Conservation (phyloP, 2,888 invertebrate species). For the Didymodactylos carnosus region DNA sequence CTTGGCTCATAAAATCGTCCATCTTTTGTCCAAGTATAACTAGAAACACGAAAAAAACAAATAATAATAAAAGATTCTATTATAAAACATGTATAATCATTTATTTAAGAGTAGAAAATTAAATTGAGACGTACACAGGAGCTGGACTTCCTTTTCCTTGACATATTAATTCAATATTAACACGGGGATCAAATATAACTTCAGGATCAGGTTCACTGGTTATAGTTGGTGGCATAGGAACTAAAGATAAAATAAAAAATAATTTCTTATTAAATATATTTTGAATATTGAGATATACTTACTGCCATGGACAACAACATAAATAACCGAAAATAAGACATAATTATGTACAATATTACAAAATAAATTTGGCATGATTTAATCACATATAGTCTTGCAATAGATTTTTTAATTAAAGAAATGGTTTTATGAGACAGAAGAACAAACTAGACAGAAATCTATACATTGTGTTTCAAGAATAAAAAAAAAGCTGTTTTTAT, state of each 20-base stretch:
- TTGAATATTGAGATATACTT: not conserved
- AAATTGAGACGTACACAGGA: too few relatives aligned
- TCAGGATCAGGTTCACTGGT: constrained; percentile 9
- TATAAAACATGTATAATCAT: too few relatives aligned
- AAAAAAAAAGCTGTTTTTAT: too few relatives aligned
- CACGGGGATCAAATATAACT: constrained; percentile 14
- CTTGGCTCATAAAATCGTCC: constrained; percentile 13
- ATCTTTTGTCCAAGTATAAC: constrained; percentile 14
- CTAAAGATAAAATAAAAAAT: not conserved
- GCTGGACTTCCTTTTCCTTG: constrained; percentile 9
- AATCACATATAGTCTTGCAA: too few relatives aligned
- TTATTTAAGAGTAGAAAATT: too few relatives aligned
- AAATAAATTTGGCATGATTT: too few relatives aligned
- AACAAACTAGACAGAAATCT: too few relatives aligned
- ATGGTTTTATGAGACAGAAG: too few relatives aligned
- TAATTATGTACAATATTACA: not conserved
- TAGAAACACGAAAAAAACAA: too few relatives aligned
- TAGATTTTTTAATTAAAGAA: too few relatives aligned
- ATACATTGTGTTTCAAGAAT: too few relatives aligned
- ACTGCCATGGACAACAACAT: not conserved
- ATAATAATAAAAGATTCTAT: too few relatives aligned
- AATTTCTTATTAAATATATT: not conserved
- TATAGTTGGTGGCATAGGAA: constrained; percentile 13
- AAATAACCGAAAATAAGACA: not conserved
- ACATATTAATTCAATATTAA: constrained; percentile 13